Base-by-base conservation (phyloP, 2,797 vertebrate genomes). In the Amphiprion clarkii region DNA sequence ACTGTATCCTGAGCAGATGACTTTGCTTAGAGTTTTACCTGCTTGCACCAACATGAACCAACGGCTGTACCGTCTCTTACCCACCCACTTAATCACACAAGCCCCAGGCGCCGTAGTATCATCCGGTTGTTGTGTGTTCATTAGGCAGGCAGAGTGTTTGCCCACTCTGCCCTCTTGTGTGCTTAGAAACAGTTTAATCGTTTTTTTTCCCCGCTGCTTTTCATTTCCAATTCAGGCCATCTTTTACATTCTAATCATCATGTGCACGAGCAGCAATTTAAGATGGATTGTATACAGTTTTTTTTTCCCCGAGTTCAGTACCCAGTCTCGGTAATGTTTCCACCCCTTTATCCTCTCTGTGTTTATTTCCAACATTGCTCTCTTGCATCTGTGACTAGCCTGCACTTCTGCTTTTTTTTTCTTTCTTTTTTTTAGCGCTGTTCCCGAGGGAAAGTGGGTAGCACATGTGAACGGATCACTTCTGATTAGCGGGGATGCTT, bases 391-490 rank as follows among this genome's bases (percentile, higher is more conserved):
- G 67, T 33, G 81, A 86, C 84, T 71, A 23, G 65, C 63, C 46
- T 76, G 57, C 62, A 61, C 40, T 70, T 33, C 33, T 9, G 9
- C 6, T 33, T 33, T 33, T 33, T 33, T 58, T 65, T 36, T 54
- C 19, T 54, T n/a, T 31, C 56, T 40, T 67, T 65, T 72, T 86
- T 53, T 77, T 76, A 73, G 60, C 63, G 60, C 65, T 29, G 29
- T 67, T 88, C 88, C 88, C 64, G 19, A 75, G 87, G 89, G 88
- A 83, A 65, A 73, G 81, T 46, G 72, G 76, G 78, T 81, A 57
- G 74, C 88, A 81, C 90, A 89, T 90, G 87, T 87, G 91, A 92
- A 72, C 82, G 46, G 88, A 93, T 94, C 90, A 88, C 85, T 89
- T 94, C 90, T 93, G 89, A 94, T 93, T 91, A 89, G 85, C 67